Conservation (phyloP, 2,797 vertebrate genomes). For the Strix occidentalis region DNA sequence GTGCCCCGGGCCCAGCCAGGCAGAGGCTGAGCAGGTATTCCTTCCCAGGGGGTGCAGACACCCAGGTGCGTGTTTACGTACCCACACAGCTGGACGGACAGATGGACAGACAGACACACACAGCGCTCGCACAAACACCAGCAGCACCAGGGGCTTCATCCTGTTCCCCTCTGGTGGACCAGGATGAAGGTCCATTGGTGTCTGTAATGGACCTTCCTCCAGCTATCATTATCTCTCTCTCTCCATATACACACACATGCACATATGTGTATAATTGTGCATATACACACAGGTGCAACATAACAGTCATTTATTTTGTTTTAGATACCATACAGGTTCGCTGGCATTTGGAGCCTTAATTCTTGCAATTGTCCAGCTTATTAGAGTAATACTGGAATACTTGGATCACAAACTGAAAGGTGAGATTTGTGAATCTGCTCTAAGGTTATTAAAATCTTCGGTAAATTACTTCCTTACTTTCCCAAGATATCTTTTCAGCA, state of each 20-base stretch:
- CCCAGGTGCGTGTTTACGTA: neutral
- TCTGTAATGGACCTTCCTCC: neutral
- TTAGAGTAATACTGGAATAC: constrained; percentile 88
- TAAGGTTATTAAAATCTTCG: neutral
- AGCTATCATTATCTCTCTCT: neutral
- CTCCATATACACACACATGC: neutral
- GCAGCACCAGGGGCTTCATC: neutral
- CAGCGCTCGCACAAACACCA: neutral
- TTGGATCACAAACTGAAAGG: constrained; percentile 90
- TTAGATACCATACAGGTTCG: constrained; percentile 95
- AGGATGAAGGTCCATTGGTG: neutral
- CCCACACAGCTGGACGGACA: neutral
- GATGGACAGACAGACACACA: neutral
- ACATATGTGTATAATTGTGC: neutral
- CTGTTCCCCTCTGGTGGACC: neutral
- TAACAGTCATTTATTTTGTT: constrained; percentile 17
- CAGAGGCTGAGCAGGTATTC: neutral
- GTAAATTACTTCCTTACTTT: neutral
- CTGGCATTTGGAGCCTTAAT: constrained; percentile 94
- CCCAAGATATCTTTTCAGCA: neutral
- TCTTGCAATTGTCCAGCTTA: constrained; percentile 86
- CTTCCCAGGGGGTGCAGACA: neutral
- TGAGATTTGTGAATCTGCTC: constrained; percentile 50
- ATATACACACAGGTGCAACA: fast-evolving
- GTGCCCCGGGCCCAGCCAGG: neutral